Conservation (phyloP, 2,113 vertebrate species). For the Nycticorax nycticorax region DNA sequence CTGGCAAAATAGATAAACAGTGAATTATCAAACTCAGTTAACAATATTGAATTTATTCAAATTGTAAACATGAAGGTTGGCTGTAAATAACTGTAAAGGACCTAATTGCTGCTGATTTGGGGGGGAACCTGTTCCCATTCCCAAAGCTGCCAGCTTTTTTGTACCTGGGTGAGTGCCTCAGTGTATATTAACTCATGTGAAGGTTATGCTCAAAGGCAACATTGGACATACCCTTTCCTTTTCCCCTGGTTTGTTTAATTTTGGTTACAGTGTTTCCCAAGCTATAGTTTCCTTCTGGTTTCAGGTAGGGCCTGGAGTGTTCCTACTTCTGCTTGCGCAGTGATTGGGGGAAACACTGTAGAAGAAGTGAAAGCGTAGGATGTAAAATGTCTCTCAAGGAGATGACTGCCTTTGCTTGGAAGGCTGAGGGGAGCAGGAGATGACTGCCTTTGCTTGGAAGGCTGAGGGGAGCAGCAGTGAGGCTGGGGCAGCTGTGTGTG, state of each 20-base stretch:
- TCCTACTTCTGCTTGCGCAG: not conserved
- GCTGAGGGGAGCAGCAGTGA: not conserved
- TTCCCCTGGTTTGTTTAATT: not conserved
- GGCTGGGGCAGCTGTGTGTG: not conserved
- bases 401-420: not conserved
- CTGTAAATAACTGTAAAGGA: not conserved
- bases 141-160: not conserved
- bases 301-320: not conserved
- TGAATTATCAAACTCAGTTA: not conserved
- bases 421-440: not conserved
- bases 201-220: not conserved
- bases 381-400: not conserved
- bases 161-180: not conserved
- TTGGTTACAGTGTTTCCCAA: not conserved
- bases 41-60: not conserved
- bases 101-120: not conserved
- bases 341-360: rapidly evolving
- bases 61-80: not conserved
- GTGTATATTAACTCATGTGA: not conserved
- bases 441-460: not conserved
- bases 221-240: not conserved
- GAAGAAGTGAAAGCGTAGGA: not conserved
- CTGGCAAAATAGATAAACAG: not conserved
- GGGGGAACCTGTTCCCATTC: not conserved
- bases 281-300: not conserved